Evolutionary conservation across 2,113 vertebrate genomes (phyloP), one percentile per base, ranked within the genome.

Genomic region (Ophthalmolycus amberensis): DNA sequence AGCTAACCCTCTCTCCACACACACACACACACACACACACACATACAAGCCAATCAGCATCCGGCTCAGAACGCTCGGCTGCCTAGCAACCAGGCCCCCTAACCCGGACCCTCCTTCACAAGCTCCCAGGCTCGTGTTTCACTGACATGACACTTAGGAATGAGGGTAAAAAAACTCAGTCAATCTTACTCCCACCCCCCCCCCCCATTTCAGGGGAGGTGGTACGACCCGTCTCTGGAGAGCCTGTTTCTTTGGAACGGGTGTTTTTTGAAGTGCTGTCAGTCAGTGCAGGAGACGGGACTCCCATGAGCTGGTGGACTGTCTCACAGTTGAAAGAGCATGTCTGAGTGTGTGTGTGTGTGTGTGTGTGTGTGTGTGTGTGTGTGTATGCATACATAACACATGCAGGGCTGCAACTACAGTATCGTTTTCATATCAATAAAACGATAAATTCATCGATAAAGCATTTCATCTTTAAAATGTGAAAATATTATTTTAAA

Each of bases 31-130:
- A 59, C 44, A 54, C 50, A 27, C 25, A 27, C n/a, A 27, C 54
- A 56, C 54, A 27, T n/a, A 56, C 52, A 10, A 14, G 25, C 54
- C 50, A 52, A 52, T 52, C 50, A 48, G 75, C 82, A 82, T 86
- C 74, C 63, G 40, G 37, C 66, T 79, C 70, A 48, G 88, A 88
- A 72, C 38, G 14, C 54, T 44, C 4, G 38, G 91, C 79, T 90
- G 86, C 91, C 75, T 90, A 90, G 90, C 92, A 93, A 91, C 90
- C 83, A 77, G 82, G 46, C 67, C 81, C 67, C 74, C 46, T 1
- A 59, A 48, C 80, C 59, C 4, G 18, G 87, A 82, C 84, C 76
- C 65, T 80, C 50, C 68, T 82, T 81, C 58, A 77, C 54, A 42
- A 38, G 77, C 90, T 84, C 79, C 70, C 72, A 38, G 46, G 84